These are phyloP conservation scores for Lepidostoma basale DNA, from an alignment of 1,140 invertebrate genomes.

Conservation along the genomic window DNA sequence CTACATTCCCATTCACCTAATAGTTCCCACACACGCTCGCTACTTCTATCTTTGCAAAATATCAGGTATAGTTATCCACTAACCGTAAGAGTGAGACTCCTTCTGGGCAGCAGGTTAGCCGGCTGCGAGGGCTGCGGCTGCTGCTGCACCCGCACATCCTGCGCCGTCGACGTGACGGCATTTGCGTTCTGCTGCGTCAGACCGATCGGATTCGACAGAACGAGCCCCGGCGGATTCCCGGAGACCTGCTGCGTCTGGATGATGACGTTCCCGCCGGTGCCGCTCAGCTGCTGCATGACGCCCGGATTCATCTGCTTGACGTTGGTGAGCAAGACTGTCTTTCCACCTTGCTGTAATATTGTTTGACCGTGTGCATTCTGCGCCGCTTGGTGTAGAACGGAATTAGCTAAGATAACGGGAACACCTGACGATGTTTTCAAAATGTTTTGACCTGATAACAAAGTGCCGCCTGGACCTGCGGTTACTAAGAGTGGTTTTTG, in stretches of 20 bases:
- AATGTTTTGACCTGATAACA: conserved; percentile 48
- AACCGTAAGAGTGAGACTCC: conserved; percentile 83
- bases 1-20: too few species aligned
- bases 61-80: too few species aligned
- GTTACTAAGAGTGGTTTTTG: conserved; percentile 56
- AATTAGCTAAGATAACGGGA: conserved; percentile 48
- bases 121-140: conserved; percentile 57
- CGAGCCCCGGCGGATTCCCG: neutral
- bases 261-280: conserved; percentile 33
- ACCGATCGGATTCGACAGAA: conserved; percentile 17
- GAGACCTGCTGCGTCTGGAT: conserved; percentile 39
- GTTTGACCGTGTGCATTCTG: conserved; percentile 36
- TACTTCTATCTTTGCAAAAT: too few species aligned
- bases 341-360: conserved; percentile 52
- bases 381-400: conserved; percentile 40
- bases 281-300: conserved; percentile 22
- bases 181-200: conserved; percentile 28
- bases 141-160: conserved; percentile 31
- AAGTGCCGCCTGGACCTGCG: conserved; percentile 41
- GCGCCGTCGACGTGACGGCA: conserved; percentile 36
- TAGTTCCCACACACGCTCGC: too few species aligned
- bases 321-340: conserved; percentile 56
- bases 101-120: conserved; percentile 59
- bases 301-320: conserved; percentile 52
- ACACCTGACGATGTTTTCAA: conserved; percentile 53